Conservation (phyloP, 2,888 invertebrate species). For the Chironomus tentans region DNA sequence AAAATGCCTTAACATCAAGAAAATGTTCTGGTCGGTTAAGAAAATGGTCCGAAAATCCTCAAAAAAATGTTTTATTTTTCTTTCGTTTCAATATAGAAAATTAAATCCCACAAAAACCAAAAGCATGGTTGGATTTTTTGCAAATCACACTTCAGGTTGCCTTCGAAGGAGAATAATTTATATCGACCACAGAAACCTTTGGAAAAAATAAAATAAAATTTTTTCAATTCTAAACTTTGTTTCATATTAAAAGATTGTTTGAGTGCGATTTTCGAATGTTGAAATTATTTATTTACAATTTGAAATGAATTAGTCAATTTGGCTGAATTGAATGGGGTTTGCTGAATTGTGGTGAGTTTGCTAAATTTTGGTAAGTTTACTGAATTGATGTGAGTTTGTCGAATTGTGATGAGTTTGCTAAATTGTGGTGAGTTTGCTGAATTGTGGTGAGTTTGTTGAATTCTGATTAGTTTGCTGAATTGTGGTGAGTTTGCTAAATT, state of each 20-base stretch:
- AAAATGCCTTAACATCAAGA: background rate
- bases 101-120: constrained; percentile 1
- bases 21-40: background rate
- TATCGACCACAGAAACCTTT: background rate
- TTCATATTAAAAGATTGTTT: background rate
- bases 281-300: too few relatives aligned
- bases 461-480: too few relatives aligned
- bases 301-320: too few relatives aligned
- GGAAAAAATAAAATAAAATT: background rate
- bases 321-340: too few relatives aligned
- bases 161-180: background rate
- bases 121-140: background rate
- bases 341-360: too few relatives aligned
- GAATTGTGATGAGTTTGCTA: too few relatives aligned
- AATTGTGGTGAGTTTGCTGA: too few relatives aligned
- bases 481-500: too few relatives aligned
- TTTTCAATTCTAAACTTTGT: background rate
- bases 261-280: too few relatives aligned
- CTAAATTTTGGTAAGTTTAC: too few relatives aligned
- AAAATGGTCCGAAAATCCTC: background rate
- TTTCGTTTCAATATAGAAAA: background rate
- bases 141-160: constrained; percentile 1
- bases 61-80: background rate
- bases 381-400: too few relatives aligned
- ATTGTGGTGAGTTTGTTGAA: too few relatives aligned